phyloP scores from a whole-genome alignment of 2,797 vertebrate species.

The Halcyon leucocephala region DNA sequence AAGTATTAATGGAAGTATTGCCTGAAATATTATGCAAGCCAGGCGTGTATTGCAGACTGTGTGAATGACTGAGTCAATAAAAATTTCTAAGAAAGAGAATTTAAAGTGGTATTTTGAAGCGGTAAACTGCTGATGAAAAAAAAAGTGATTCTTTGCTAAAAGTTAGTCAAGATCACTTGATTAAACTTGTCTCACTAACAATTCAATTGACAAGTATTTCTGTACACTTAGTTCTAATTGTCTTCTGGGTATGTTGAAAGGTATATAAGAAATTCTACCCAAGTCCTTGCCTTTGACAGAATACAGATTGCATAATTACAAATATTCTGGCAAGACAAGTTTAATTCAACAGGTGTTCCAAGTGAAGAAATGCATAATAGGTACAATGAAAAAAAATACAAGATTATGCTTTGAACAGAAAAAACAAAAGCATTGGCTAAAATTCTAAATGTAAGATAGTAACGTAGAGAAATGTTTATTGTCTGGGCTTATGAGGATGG shows the following conservation, averaged over 20 bases:
- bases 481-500: constrained; percentile 42
- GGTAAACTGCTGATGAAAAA: constrained; percentile 10
- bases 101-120: constrained; percentile 42
- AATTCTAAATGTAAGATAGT: constrained; percentile 62
- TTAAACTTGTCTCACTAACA: constrained; percentile 69
- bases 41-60: background rate
- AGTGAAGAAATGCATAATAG: constrained; percentile 65
- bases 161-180: constrained; percentile 66
- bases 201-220: constrained; percentile 74
- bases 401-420: constrained; percentile 62
- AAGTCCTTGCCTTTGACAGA: constrained; percentile 68
- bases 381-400: constrained; percentile 62
- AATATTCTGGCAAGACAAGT: constrained; percentile 73
- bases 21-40: constrained; percentile 24
- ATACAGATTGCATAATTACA: constrained; percentile 80
- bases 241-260: constrained; percentile 70
- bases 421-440: constrained; percentile 69
- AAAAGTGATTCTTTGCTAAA: constrained; percentile 48
- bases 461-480: constrained; percentile 61
- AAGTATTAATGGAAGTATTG: constrained; percentile 11
- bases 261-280: constrained; percentile 78
- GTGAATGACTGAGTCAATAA: constrained; percentile 38
- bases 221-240: constrained; percentile 67
- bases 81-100: constrained; percentile 37
- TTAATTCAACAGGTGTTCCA: constrained; percentile 79